These are phyloP conservation scores for Nesogale talazaci DNA, from an alignment of 2,113 vertebrate genomes.

Conservation along the genomic window DNA sequence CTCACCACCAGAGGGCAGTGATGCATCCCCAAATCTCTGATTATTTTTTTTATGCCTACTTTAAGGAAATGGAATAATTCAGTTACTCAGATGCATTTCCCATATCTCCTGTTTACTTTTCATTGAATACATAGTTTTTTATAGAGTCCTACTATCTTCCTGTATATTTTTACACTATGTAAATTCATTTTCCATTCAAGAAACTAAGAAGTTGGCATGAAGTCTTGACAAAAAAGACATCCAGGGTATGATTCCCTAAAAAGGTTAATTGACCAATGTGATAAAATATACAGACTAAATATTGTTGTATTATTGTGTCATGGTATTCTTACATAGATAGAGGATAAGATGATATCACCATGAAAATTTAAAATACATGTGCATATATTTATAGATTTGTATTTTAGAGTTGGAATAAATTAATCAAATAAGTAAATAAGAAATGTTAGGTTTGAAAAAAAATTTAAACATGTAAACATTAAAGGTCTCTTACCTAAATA, in stretches of 20 bases:
- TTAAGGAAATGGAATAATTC: neutral
- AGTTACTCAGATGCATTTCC: neutral
- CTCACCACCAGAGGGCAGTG: too few species aligned
- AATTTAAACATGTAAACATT: neutral
- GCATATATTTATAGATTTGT: neutral
- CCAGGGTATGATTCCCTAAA: neutral
- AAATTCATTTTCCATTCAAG: neutral
- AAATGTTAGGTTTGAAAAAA: too few species aligned
- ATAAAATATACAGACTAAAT: neutral
- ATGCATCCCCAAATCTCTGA: too few species aligned
- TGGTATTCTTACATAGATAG: neutral
- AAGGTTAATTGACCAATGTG: neutral
- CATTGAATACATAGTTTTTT: neutral
- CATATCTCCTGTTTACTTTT: neutral
- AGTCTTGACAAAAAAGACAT: neutral
- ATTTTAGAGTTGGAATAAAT: neutral
- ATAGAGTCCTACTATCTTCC: neutral
- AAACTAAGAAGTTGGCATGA: neutral
- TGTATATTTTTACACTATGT: fast-evolving
- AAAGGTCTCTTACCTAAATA: neutral
- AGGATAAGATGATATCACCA: neutral
- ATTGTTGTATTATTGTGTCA: fast-evolving
- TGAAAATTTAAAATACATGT: neutral
- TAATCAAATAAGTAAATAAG: neutral
- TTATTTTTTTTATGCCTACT: neutral